Conservation (phyloP, 2,888 invertebrate genomes). For the Enchytraeus crypticus region DNA sequence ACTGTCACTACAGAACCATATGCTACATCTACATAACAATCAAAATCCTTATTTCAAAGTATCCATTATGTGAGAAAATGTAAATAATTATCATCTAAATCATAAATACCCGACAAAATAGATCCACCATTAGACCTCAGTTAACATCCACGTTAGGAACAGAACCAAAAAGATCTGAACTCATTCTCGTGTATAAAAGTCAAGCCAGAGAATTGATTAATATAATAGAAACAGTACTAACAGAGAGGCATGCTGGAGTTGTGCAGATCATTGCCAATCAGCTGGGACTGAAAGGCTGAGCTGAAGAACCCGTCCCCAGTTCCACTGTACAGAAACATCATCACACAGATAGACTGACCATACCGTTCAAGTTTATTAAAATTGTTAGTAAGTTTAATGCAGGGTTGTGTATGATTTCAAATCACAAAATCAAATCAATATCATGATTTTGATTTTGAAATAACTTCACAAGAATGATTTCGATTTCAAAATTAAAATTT, state of each 20-base stretch:
- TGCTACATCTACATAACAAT: slow-evolving; percentile 60
- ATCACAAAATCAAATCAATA: too few species aligned
- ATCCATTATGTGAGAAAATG: not conserved
- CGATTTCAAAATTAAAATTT: too few species aligned
- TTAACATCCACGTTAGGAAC: not conserved
- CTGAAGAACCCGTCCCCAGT: slow-evolving; percentile 94
- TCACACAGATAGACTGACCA: too few species aligned
- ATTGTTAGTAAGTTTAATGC: too few species aligned
- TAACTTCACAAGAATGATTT: too few species aligned
- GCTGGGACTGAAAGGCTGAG: slow-evolving; percentile 85
- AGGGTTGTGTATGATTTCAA: too few species aligned
- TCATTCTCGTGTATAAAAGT: too few species aligned
- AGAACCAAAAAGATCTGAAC: too few species aligned
- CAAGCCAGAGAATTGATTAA: too few species aligned
- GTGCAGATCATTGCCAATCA: slow-evolving; percentile 82
- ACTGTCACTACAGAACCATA: slow-evolving; percentile 79
- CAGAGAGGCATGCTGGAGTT: slow-evolving; percentile 81
- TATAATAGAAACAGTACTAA: slow-evolving; percentile 33
- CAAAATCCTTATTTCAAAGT: not conserved
- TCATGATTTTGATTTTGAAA: too few species aligned
- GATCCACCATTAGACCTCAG: not conserved
- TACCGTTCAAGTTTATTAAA: too few species aligned
- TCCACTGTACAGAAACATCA: slow-evolving; percentile 61
- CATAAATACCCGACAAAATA: not conserved
- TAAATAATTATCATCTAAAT: not conserved